Percentiles rank a stretch among this genome's conserved stretches.
Evolutionary conservation across 2,113 vertebrate genomes (phyloP).

Genomic region (Syngnathus floridae): DNA sequence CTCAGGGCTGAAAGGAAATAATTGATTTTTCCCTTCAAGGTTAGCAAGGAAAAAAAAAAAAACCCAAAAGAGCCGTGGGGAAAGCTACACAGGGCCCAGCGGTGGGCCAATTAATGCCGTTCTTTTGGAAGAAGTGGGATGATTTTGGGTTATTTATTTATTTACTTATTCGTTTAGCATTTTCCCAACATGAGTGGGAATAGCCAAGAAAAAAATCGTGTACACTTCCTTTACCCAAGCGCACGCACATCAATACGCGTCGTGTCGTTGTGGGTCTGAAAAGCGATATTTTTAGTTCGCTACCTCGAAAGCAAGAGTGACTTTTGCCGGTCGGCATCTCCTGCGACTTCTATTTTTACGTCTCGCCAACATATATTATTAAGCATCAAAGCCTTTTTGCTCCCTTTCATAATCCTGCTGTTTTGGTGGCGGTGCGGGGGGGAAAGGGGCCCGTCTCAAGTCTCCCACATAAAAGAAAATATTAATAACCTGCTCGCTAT

Average conservation of each 20-base stretch:
- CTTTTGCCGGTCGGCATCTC: slow-evolving; percentile 44
- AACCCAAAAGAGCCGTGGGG: slow-evolving; percentile 20
- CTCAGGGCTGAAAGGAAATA: slow-evolving; percentile 41
- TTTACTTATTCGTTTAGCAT: slow-evolving; percentile 8
- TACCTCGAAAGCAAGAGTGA: slow-evolving; percentile 60
- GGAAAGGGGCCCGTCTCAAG: slow-evolving; percentile 25
- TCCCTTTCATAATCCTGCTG: slow-evolving; percentile 57
- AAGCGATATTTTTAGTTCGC: slow-evolving; percentile 47
- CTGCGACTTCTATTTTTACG: slow-evolving; percentile 60
- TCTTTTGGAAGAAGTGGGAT: slow-evolving; percentile 5
- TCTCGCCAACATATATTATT: slow-evolving; percentile 55
- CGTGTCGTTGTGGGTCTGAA: slow-evolving; percentile 27
- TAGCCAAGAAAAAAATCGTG: not conserved
- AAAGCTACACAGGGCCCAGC: slow-evolving; percentile 31
- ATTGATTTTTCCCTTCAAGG: slow-evolving; percentile 45
- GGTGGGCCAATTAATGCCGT: slow-evolving; percentile 35
- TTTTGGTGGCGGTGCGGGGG: slow-evolving; percentile 11
- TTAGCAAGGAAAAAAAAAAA: slow-evolving; percentile 12
- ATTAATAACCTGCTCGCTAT: slow-evolving; percentile 40
- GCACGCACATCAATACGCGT: not conserved
- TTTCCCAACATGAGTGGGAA: not conserved
- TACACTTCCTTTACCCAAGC: not conserved
- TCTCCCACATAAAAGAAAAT: slow-evolving; percentile 47
- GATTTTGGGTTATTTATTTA: not conserved
- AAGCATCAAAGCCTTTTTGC: slow-evolving; percentile 61